Evolutionary conservation across 2,113 vertebrate species (phyloP).

Genomic region (Isurus oxyrinchus): DNA sequence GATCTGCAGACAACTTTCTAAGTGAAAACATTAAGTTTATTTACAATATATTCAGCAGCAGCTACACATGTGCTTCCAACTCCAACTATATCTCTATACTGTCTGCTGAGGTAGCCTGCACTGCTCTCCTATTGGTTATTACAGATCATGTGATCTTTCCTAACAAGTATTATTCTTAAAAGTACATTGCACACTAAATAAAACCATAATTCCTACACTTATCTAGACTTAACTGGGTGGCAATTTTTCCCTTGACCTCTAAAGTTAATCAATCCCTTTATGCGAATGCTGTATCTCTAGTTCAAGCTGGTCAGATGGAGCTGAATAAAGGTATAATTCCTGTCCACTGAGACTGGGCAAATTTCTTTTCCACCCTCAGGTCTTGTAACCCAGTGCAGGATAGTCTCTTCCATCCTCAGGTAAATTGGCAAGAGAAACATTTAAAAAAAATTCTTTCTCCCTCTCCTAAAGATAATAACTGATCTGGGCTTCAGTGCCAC

Average conservation of each 20-base stretch:
- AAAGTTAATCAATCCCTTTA: background rate
- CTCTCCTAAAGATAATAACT: background rate
- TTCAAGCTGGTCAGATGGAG: background rate
- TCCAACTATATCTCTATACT: too few species aligned
- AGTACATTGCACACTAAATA: too few species aligned
- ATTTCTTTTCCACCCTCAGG: background rate
- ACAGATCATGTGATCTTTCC: too few species aligned
- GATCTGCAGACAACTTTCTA: too few species aligned
- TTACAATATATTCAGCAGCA: too few species aligned
- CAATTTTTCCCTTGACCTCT: background rate
- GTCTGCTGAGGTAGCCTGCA: too few species aligned
- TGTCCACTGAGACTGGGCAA: background rate
- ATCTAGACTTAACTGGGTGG: background rate
- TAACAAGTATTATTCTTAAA: too few species aligned
- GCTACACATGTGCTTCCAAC: too few species aligned
- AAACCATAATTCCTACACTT: too few species aligned
- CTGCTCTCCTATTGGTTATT: too few species aligned
- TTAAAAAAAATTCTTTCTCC: background rate
- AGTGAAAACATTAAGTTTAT: too few species aligned
- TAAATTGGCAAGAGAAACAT: background rate
- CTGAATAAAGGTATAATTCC: background rate
- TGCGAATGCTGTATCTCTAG: background rate
- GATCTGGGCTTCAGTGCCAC: background rate
- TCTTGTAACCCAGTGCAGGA: background rate
- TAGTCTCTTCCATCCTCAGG: background rate